Conservation (phyloP, 92 coral and sea anemone species). For the Porites lobata region DNA sequence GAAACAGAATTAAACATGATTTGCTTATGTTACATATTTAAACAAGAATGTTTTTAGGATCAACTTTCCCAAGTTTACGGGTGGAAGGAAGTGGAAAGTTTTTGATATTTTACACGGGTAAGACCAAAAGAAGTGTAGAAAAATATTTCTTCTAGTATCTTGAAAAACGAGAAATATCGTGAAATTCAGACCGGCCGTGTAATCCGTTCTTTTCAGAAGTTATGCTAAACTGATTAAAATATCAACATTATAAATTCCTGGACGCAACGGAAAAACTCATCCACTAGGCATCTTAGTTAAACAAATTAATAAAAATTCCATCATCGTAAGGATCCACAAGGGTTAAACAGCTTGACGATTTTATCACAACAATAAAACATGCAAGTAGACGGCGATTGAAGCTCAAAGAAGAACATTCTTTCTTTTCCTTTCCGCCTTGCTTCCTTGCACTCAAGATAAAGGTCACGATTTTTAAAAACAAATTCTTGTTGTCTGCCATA, state of each 20-base stretch:
- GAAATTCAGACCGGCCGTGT: neutral
- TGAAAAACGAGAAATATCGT: neutral
- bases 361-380: conserved; percentile 15
- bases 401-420: conserved; percentile 17
- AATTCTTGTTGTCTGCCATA: neutral
- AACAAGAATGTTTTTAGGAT: neutral
- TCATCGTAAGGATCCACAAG: conserved; percentile 6
- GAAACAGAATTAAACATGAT: conserved; percentile 23
- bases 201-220: neutral
- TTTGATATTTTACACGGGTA: conserved; percentile 12
- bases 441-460: neutral
- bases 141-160: neutral
- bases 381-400: neutral
- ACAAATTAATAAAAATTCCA: conserved; percentile 16
- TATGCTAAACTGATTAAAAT: conserved; percentile 10
- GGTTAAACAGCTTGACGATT: conserved; percentile 40
- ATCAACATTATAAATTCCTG: conserved; percentile 4
- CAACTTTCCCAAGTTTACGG: neutral
- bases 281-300: neutral
- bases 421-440: conserved; percentile 8
- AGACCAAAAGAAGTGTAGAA: neutral
- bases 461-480: conserved; percentile 23
- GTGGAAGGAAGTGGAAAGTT: neutral
- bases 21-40: neutral
- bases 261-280: conserved; percentile 10